Evolutionary conservation across 2,797 vertebrate species (phyloP).

Genomic region (Euphonia xanthogaster): DNA sequence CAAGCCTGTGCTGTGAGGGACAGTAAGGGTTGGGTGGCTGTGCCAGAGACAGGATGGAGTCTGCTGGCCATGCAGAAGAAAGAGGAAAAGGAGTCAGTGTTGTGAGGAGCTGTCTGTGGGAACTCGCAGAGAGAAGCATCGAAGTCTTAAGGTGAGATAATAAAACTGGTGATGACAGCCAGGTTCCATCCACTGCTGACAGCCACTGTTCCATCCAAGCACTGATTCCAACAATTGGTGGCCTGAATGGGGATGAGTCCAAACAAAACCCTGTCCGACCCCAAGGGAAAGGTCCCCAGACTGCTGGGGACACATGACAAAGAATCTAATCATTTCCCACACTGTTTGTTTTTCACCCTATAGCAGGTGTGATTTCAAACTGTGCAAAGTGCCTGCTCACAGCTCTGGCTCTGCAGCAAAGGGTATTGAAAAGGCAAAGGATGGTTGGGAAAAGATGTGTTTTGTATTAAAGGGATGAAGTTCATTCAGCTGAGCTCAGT

Average conservation of each 20-base stretch:
- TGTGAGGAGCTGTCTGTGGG: neutral
- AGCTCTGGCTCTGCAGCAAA: neutral
- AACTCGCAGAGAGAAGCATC: neutral
- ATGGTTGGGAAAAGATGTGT: neutral
- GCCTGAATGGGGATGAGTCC: neutral
- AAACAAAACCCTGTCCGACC: neutral
- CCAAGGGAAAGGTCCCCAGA: neutral
- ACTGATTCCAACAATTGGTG: neutral
- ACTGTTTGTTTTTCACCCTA: neutral
- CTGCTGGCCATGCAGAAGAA: neutral
- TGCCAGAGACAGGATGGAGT: neutral
- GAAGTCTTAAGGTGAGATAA: no score
- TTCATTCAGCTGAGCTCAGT: neutral
- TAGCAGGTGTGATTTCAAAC: neutral
- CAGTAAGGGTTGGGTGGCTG: neutral
- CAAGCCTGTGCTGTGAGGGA: no score
- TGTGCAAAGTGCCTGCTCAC: neutral
- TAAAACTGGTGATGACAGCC: neutral
- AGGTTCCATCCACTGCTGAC: neutral
- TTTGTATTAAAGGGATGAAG: neutral
- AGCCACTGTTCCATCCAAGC: no score
- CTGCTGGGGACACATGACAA: neutral
- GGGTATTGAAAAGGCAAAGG: neutral
- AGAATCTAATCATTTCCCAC: neutral
- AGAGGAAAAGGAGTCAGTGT: neutral